Conservation (phyloP, 2,797 vertebrate species). For the Sciurus vulgaris region DNA sequence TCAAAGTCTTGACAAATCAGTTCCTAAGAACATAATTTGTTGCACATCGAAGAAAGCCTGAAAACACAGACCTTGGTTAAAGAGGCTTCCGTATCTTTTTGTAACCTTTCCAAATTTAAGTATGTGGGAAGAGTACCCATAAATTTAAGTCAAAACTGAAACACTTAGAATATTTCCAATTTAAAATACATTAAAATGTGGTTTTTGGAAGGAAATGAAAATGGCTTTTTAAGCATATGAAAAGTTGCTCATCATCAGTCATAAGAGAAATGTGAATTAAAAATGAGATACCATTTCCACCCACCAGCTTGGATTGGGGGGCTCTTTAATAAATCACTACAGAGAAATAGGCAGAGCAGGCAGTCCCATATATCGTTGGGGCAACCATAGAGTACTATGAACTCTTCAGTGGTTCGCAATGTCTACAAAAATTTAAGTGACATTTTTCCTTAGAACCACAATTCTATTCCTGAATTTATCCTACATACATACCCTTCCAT, state of each 20-base stretch:
- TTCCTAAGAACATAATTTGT: conserved; percentile 69
- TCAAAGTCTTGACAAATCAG: conserved; percentile 72
- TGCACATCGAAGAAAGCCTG: conserved; percentile 65
- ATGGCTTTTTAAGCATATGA: conserved; percentile 75
- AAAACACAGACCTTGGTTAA: conserved; percentile 74
- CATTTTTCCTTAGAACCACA: conserved; percentile 25
- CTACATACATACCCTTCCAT: not conserved
- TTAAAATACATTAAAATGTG: conserved; percentile 79
- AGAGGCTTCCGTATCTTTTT: conserved; percentile 78
- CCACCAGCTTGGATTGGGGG: not conserved
- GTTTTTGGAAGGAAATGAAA: conserved; percentile 80
- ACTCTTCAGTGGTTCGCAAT: conserved; percentile 40
- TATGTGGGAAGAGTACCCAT: conserved; percentile 77
- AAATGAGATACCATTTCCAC: conserved; percentile 70
- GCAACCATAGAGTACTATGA: not conserved
- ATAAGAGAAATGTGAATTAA: conserved; percentile 69
- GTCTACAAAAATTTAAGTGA: conserved; percentile 73
- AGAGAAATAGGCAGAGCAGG: not conserved
- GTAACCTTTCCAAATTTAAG: conserved; percentile 80
- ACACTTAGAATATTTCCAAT: conserved; percentile 67
- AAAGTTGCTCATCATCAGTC: conserved; percentile 74
- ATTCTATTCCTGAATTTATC: conserved; percentile 49
- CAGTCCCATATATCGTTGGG: not conserved
- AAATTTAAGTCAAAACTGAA: conserved; percentile 79
- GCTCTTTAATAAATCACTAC: not conserved